Percentiles rank a stretch among this genome's conserved stretches.
Evolutionary conservation across 2,797 vertebrate species (phyloP).

Genomic region (Hippocampus kuda): DNA sequence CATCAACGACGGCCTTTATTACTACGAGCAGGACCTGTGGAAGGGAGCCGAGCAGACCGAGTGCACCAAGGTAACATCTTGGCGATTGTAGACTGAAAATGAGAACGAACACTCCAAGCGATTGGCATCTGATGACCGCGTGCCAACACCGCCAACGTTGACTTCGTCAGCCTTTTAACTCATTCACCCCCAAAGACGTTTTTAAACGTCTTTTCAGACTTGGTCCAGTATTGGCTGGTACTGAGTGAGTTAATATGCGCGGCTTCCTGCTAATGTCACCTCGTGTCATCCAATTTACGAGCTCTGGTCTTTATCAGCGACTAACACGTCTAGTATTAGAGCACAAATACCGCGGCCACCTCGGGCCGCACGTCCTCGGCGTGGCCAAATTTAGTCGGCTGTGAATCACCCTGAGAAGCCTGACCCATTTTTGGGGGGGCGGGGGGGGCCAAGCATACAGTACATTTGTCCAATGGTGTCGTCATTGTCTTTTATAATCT

Average conservation of each 20-base stretch:
- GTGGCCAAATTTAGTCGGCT: constrained; percentile 37
- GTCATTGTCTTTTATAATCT: neutral
- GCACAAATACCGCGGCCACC: too few species aligned
- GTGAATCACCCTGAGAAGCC: constrained; percentile 21
- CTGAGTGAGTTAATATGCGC: neutral
- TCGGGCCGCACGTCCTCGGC: neutral
- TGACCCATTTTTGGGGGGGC: constrained; percentile 8
- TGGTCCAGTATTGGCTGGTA: too few species aligned
- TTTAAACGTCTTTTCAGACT: too few species aligned
- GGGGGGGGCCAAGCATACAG: neutral
- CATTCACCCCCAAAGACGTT: too few species aligned
- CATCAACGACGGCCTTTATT: constrained; percentile 87
- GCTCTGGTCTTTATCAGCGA: too few species aligned
- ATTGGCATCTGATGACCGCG: too few species aligned
- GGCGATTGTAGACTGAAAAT: too few species aligned
- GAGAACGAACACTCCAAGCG: too few species aligned
- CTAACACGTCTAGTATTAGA: too few species aligned
- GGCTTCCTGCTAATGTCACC: too few species aligned
- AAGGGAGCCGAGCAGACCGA: constrained; percentile 66
- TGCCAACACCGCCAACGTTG: too few species aligned
- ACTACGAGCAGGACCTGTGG: constrained; percentile 89
- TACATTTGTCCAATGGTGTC: neutral
- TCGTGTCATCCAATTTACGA: too few species aligned
- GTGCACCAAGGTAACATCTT: constrained; percentile 67
- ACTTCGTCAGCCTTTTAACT: neutral